Evolutionary conservation across 2,888 invertebrate species (phyloP).

Genomic region (Trypoxylon attenuatum): DNA sequence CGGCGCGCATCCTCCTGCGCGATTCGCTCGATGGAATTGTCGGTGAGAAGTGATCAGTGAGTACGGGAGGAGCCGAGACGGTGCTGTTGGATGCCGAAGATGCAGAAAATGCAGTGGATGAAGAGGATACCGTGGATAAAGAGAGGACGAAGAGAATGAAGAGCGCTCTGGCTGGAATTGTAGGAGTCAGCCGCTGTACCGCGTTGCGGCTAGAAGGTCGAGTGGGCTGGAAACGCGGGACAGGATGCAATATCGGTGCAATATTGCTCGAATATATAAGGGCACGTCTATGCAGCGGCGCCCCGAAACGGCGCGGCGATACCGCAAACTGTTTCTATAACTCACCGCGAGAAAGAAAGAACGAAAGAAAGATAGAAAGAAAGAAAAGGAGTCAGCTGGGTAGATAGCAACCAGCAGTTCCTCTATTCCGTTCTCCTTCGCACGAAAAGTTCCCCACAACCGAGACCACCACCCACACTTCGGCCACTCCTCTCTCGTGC

Average conservation of each 20-base stretch:
- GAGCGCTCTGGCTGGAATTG: not conserved
- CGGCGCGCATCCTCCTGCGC: not conserved
- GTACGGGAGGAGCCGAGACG: not conserved
- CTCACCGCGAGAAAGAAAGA: slow-evolving; percentile 55
- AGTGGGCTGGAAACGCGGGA: slow-evolving; percentile 28
- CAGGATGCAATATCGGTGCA: slow-evolving; percentile 64
- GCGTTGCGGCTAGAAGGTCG: slow-evolving; percentile 11
- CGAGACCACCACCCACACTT: slow-evolving; percentile 17
- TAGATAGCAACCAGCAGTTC: slow-evolving; percentile 33
- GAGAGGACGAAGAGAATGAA: slow-evolving; percentile 1
- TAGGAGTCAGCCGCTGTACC: slow-evolving; percentile 9
- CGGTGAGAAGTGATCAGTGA: slow-evolving; percentile 2
- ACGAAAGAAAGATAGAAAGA: slow-evolving; percentile 13
- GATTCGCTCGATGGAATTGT: not conserved
- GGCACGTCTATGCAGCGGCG: slow-evolving; percentile 53
- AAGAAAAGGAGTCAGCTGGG: no score
- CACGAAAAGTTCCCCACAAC: slow-evolving; percentile 48
- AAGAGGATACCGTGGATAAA: no score
- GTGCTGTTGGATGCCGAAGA: no score
- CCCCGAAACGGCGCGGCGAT: slow-evolving; percentile 57
- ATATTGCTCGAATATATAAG: slow-evolving; percentile 64
- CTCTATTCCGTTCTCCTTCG: slow-evolving; percentile 46
- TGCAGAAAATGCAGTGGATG: no score
- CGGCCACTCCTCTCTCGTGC: slow-evolving; percentile 4
- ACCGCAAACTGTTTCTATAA: slow-evolving; percentile 68